Conservation (phyloP, 2,113 vertebrate genomes). For the Bagarius yarrelli region DNA sequence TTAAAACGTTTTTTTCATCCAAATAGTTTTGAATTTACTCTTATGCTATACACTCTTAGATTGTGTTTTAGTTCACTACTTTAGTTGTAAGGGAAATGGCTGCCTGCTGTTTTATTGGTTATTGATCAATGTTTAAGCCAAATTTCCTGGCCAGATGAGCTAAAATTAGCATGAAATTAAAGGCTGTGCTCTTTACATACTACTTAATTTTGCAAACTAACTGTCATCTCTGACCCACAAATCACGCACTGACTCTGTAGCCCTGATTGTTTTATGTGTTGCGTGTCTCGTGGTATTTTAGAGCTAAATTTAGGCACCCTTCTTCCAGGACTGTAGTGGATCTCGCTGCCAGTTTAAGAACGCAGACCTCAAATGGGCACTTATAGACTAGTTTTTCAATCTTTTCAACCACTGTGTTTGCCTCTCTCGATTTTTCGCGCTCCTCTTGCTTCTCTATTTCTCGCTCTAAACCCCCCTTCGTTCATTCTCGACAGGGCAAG, state of each 20-base stretch:
- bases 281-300: slow-evolving; percentile 37
- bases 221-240: slow-evolving; percentile 4
- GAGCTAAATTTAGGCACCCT: slow-evolving; percentile 43
- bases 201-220: neutral
- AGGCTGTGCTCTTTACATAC: neutral
- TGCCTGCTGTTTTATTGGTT: slow-evolving; percentile 1
- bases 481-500: slow-evolving; percentile 45
- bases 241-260: neutral
- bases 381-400: slow-evolving; percentile 36
- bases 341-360: slow-evolving; percentile 44
- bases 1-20: neutral
- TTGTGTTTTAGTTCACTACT: neutral
- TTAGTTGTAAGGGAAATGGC: no score
- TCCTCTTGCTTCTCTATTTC: slow-evolving; percentile 27
- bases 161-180: slow-evolving; percentile 11
- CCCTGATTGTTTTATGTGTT: slow-evolving; percentile 8
- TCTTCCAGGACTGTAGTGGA: slow-evolving; percentile 20
- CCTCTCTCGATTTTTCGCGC: neutral
- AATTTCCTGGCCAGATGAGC: neutral
- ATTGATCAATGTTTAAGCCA: neutral
- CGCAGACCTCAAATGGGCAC: slow-evolving; percentile 36
- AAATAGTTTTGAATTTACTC: neutral
- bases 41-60: neutral
- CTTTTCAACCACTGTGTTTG: slow-evolving; percentile 43
- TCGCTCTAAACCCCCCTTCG: slow-evolving; percentile 1